Percentiles rank a stretch among this genome's conserved stretches.
phyloP scores from a whole-genome alignment of 2,888 invertebrate genomes.

The Yponomeuta malinellus region DNA sequence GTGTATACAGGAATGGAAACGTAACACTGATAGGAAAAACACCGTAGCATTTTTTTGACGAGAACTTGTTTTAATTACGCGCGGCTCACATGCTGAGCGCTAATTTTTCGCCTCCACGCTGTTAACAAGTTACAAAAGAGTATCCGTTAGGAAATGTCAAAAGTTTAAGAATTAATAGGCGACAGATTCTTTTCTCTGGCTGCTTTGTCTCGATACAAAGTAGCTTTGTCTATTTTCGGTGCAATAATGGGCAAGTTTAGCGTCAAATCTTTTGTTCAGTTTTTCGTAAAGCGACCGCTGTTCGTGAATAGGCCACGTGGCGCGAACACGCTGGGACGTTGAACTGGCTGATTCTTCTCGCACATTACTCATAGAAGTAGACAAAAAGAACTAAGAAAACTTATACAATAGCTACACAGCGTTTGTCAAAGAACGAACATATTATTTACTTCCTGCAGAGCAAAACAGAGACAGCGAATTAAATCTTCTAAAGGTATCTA shows the following conservation, averaged over 20 bases:
- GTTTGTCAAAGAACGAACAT: neutral
- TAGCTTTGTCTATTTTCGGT: constrained; percentile 66
- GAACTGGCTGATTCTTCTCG: constrained; percentile 54
- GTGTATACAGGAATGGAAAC: constrained; percentile 49
- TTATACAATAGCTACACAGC: neutral
- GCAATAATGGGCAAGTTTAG: constrained; percentile 73
- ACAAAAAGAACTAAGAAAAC: constrained; percentile 7
- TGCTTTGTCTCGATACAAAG: constrained; percentile 62
- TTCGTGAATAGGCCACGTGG: constrained; percentile 64
- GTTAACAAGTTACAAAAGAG: constrained; percentile 51
- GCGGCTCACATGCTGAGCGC: constrained; percentile 56
- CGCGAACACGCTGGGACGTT: constrained; percentile 52
- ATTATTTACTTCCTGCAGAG: neutral
- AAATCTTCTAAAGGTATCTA: neutral
- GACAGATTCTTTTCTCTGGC: constrained; percentile 59
- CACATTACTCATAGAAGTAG: constrained; percentile 50
- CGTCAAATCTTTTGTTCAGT: constrained; percentile 63
- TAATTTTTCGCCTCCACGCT: constrained; percentile 57
- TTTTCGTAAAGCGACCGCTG: constrained; percentile 49
- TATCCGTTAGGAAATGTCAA: constrained; percentile 67
- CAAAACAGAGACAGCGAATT: neutral
- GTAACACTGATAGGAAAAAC: constrained; percentile 40
- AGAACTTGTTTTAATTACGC: constrained; percentile 30
- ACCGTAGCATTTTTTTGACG: constrained; percentile 41
- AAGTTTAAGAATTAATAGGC: constrained; percentile 67